Evolutionary conservation across 2,888 invertebrate species (phyloP), one percentile per base, ranked within the genome.

Genomic region (Troides oblongomaculatus): DNA sequence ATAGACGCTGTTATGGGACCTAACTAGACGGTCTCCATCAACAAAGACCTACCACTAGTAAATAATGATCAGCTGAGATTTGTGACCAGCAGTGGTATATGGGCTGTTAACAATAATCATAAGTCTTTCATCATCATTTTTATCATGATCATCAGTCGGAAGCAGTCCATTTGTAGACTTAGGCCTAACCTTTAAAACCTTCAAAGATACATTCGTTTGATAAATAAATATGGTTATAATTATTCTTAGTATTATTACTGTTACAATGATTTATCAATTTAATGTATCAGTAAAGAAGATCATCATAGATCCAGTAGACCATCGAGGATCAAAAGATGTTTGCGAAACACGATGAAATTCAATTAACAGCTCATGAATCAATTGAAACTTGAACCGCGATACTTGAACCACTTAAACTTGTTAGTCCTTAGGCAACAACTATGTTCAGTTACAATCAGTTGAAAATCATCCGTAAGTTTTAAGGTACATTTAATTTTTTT

Each of bases 341-440:
- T 69, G 39, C 65, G 43, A 50, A 65, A 69, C n/a, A 30, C 58
- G 62, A 57, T 50, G 50, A 59, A 66, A 66, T 70, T 70, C 62
- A 66, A 70, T 70, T 62, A 70, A 70, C 70, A 70, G 66, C 66
- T 70, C 66, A 70, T 70, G 70, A 70, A 70, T 70, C 70, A 70
- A 70, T 70, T 70, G 66, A 66, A 70, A 70, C 62, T 66, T 66
- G 58, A 70, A 58, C 62, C 58, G 39, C 62, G 57, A 25, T 66
- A 58, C 66, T 58, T 62, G 30, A 65, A 69, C 56, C 53, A 69
- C 62, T 69, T 69, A 69, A 69, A 69, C 60, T 62, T 62, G 65
- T 65, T 69, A 39, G 66, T 39, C 62, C 62, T 70, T 70, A 58
- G 62, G 23, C 50, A 70, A 62, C 58, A 66, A 70, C 23, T 62